phyloP scores from a whole-genome alignment of 2,888 invertebrate species.

The Pollenia griseotomentosa region DNA sequence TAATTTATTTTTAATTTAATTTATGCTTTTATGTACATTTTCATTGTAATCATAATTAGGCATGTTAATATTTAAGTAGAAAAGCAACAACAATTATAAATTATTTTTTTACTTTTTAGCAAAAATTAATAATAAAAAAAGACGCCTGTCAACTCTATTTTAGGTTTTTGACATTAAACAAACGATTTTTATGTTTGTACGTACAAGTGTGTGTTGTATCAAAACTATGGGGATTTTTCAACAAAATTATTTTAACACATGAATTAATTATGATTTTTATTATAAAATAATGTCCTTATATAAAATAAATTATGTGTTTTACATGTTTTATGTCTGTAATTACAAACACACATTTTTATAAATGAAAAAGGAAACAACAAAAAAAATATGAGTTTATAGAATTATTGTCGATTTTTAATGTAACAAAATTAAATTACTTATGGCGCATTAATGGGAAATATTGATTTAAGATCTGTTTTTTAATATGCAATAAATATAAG shows the following conservation, averaged over 20 bases:
- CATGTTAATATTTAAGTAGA: constrained; percentile 41
- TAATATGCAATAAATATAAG: background rate
- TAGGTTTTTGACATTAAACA: constrained; percentile 46
- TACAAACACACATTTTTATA: background rate
- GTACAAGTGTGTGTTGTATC: background rate
- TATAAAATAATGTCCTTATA: background rate
- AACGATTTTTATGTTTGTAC: constrained; percentile 8
- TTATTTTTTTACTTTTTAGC: background rate
- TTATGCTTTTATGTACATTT: constrained; percentile 40
- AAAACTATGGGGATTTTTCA: constrained; percentile 31
- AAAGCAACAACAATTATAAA: constrained; percentile 21
- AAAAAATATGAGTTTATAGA: background rate
- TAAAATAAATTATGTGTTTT: constrained; percentile 5
- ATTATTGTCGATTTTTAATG: constrained; percentile 12
- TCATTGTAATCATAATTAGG: constrained; percentile 60
- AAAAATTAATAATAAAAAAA: constrained; percentile 7
- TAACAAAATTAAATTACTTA: constrained; percentile 20
- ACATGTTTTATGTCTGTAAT: background rate
- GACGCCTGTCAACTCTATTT: constrained; percentile 55
- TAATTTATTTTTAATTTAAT: constrained; percentile 69
- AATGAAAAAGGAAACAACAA: too few relatives aligned
- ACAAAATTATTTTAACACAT: constrained; percentile 26
- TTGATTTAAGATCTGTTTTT: background rate
- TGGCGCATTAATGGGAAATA: background rate
- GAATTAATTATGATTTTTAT: constrained; percentile 54